Evolutionary conservation across 30 jellyfish, hydroid and myxozoan genomes (phyloP), one percentile per base, ranked within the genome.

Genomic region (Pseudorhiza aurosa): DNA sequence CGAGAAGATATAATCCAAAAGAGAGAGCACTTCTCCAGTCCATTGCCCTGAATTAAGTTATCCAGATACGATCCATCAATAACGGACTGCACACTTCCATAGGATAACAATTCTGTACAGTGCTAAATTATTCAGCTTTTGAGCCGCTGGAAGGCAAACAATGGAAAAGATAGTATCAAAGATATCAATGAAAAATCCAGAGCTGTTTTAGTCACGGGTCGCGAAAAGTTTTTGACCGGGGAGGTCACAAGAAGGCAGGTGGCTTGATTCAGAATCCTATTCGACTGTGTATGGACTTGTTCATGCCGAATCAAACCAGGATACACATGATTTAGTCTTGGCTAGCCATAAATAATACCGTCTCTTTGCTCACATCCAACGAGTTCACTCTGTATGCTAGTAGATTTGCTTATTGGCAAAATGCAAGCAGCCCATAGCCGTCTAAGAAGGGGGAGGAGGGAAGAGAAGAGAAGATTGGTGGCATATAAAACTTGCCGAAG

Each of bases 221-320:
- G 58, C 42, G 39, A 33, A 42, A 47, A 44, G 58, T 37, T n/a
- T 49, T 35, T 64, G 77, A 64, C 82, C 82, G 74, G 33, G 21
- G 32, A 53, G 91, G 91, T 80, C 91, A 80, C 21, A 17, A 43
- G 22, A 10, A 68, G 69, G 27, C 91, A 53, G 91, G 91, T 80
- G 83, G 84, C 50, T 18, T 1, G 47, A 80, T 80, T 63, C 68
- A 53, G 30, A 39, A 17, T 35, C 75, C 84, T 31, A 43, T 11
- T 28, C 36, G 51, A 46, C 18, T 43, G 82, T 47, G 26, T n/a
- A 42, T 42, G 82, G 43, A 22, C 17, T 78, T 50, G 21, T 21
- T 30, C 60, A 31, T 27, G 22, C 58, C 22, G 47, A 39, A 53
- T 47, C 63, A 50, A 30, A 30, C 24, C 21, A 7, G 8, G 37